Percentiles rank a stretch among this genome's conserved stretches.
phyloP scores from a whole-genome alignment of 2,113 vertebrate species.

The Actenoides hombroni region DNA sequence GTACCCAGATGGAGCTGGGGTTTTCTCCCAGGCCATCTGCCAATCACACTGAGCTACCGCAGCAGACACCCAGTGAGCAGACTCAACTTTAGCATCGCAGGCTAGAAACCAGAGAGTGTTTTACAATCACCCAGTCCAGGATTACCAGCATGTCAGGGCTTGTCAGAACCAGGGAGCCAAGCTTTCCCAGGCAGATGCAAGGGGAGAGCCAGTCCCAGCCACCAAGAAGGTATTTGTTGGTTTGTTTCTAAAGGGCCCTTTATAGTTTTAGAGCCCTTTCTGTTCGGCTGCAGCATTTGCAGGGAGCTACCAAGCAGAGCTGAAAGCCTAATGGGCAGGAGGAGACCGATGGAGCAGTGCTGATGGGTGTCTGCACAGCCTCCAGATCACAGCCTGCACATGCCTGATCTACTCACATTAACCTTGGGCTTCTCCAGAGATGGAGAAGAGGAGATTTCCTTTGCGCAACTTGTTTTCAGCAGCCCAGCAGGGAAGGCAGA shows the following conservation, averaged over 20 bases:
- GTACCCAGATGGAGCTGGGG: not conserved
- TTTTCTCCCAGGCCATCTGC: not conserved
- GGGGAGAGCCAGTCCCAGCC: not conserved
- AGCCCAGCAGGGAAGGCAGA: not conserved
- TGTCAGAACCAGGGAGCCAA: not conserved
- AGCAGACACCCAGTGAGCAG: not conserved
- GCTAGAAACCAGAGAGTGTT: conserved; percentile 18
- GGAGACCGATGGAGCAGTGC: not conserved
- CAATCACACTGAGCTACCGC: not conserved
- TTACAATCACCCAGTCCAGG: not conserved
- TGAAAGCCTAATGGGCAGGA: not conserved
- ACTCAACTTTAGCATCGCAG: not conserved
- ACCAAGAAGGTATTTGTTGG: not conserved
- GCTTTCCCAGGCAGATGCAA: not conserved
- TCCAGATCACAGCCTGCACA: not conserved
- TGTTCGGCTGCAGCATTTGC: not conserved
- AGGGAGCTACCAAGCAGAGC: not conserved
- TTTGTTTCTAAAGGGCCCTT: not conserved
- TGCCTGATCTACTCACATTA: not conserved
- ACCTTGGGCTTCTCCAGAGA: not conserved
- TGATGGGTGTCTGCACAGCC: not conserved
- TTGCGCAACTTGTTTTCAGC: not conserved
- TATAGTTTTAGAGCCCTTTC: not conserved
- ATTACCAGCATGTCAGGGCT: not conserved
- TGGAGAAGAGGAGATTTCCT: not conserved